These are phyloP conservation scores for Thunnus albacares DNA, from an alignment of 2,797 vertebrate species.

Conservation along the genomic window DNA sequence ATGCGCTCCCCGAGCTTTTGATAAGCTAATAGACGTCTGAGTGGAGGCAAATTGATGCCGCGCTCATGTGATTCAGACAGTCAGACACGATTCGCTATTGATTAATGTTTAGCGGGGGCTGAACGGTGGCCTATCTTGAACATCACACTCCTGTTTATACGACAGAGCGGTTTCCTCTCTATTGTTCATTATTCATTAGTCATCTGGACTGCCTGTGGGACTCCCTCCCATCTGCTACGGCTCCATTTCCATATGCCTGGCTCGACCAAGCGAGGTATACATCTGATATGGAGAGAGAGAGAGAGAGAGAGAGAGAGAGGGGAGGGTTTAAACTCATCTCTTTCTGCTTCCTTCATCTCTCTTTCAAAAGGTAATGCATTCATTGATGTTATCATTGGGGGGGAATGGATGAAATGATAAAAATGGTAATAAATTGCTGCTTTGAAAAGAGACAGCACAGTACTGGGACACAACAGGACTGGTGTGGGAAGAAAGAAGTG, in stretches of 20 bases:
- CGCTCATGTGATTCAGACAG: conserved; percentile 48
- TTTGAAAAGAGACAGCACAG: conserved; percentile 59
- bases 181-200: conserved; percentile 82
- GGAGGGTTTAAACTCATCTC: conserved; percentile 39
- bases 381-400: conserved; percentile 69
- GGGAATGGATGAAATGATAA: conserved; percentile 68
- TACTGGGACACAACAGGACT: conserved; percentile 48
- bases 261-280: conserved; percentile 58
- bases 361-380: conserved; percentile 73
- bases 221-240: conserved; percentile 73
- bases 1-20: conserved; percentile 63
- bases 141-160: conserved; percentile 72
- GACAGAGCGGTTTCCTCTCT: conserved; percentile 71
- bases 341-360: conserved; percentile 60
- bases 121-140: conserved; percentile 56
- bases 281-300: conserved; percentile 62
- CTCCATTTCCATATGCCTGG: conserved; percentile 73
- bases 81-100: conserved; percentile 65
- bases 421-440: conserved; percentile 66
- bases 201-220: conserved; percentile 73
- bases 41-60: conserved; percentile 68
- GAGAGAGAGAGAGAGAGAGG: conserved; percentile 28
- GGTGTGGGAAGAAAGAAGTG: conserved; percentile 55
- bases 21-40: conserved; percentile 72
- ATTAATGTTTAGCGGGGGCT: conserved; percentile 69